A percentile compares a stretch with the other conserved stretches of the same genome.
phyloP scores from a whole-genome alignment of 2,888 invertebrate species.

The Dolichomitus sp. region DNA sequence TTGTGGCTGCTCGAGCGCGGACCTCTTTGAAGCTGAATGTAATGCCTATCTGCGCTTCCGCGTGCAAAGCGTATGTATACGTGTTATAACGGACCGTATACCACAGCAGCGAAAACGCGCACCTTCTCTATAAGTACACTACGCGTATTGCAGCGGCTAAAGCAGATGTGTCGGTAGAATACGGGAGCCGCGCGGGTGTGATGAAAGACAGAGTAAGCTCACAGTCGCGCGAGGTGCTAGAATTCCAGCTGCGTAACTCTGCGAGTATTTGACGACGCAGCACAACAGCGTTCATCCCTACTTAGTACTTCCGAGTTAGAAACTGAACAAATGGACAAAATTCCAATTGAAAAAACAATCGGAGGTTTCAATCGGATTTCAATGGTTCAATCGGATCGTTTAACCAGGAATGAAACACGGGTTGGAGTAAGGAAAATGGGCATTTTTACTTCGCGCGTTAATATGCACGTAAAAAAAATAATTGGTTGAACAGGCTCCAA shows the following conservation, averaged over 20 bases:
- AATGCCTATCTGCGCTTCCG: neutral
- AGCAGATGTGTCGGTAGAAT: neutral
- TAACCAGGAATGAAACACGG: too few relatives aligned
- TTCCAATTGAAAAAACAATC: too few relatives aligned
- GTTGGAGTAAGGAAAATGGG: neutral
- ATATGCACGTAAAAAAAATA: too few relatives aligned
- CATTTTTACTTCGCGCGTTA: neutral
- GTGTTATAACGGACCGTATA: constrained; percentile 9
- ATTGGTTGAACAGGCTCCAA: too few relatives aligned
- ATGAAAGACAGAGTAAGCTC: neutral
- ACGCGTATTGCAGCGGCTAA: neutral
- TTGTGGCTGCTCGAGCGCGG: neutral
- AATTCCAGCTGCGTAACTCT: neutral
- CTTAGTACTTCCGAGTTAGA: too few relatives aligned
- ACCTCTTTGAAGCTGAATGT: constrained; percentile 21
- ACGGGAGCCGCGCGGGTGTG: too few relatives aligned
- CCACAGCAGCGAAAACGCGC: neutral
- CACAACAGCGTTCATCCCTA: neutral
- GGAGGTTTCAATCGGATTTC: too few relatives aligned
- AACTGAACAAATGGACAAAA: too few relatives aligned
- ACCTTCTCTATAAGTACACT: constrained; percentile 9
- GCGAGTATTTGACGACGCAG: neutral
- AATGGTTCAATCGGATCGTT: too few relatives aligned
- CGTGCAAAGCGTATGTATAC: constrained; percentile 7
- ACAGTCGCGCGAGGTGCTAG: neutral